Conservation (phyloP, 2,797 vertebrate genomes). For the Sebastes matsubarae region DNA sequence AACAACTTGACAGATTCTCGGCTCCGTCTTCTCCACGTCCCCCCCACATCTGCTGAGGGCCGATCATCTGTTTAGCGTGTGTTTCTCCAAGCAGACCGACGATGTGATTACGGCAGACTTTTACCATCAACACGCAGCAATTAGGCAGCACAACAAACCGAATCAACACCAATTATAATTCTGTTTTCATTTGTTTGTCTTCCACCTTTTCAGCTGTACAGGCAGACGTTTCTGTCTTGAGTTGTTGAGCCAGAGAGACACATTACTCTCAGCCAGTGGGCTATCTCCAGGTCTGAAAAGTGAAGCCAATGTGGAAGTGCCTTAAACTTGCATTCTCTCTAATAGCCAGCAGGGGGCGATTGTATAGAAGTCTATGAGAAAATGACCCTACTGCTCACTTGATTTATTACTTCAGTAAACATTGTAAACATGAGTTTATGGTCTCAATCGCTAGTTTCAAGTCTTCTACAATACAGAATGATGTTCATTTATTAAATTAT, state of each 20-base stretch:
- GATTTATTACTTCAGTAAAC: no score
- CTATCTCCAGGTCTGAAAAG: no score
- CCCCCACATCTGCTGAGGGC: conserved; percentile 67
- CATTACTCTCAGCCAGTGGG: background rate
- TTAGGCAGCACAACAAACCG: conserved; percentile 57
- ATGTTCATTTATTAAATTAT: no score
- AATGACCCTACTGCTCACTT: no score
- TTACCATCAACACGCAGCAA: conserved; percentile 56
- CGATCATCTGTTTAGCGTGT: conserved; percentile 67
- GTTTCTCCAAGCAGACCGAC: conserved; percentile 49
- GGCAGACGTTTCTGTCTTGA: conserved; percentile 13
- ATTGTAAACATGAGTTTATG: no score
- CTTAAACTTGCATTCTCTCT: no score
- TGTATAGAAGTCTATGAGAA: no score
- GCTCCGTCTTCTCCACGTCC: conserved; percentile 45
- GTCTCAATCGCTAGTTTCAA: no score
- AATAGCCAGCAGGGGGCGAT: no score
- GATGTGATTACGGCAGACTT: conserved; percentile 68
- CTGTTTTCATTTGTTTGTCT: conserved; percentile 17
- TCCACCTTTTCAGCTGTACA: background rate
- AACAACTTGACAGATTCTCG: conserved; percentile 69
- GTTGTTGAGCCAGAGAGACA: background rate
- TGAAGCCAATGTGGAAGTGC: no score
- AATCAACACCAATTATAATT: conserved; percentile 55
- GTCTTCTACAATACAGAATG: no score